Conservation (phyloP, 2,797 vertebrate genomes). For the Sparus aurata region DNA sequence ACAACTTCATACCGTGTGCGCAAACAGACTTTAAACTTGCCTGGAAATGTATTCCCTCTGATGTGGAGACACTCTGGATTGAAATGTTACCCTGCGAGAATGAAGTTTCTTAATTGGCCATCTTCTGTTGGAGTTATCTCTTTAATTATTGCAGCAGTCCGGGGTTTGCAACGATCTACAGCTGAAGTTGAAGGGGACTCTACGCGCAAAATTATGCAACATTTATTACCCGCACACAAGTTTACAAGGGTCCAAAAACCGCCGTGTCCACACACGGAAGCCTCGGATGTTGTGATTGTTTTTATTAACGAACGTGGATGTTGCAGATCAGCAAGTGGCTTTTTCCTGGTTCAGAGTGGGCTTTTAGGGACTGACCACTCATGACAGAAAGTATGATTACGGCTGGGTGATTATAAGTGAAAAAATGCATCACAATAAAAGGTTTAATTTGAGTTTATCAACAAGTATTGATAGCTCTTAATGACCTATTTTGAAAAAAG, state of each 20-base stretch:
- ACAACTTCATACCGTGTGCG: constrained; percentile 27
- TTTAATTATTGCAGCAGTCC: constrained; percentile 57
- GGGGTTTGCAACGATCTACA: constrained; percentile 20
- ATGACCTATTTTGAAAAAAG: no score
- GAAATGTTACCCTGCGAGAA: constrained; percentile 47
- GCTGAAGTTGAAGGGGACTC: constrained; percentile 5
- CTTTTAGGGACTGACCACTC: no score
- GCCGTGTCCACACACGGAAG: neutral
- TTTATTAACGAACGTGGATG: neutral
- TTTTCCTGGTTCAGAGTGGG: no score
- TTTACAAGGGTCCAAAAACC: neutral
- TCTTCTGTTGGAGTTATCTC: constrained; percentile 40
- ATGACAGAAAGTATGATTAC: no score
- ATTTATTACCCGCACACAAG: neutral
- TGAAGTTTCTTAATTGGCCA: constrained; percentile 56
- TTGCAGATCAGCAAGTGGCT: neutral
- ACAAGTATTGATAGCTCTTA: no score
- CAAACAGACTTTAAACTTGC: constrained; percentile 38
- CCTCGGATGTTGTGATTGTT: neutral
- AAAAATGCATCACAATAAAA: no score
- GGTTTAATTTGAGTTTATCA: no score
- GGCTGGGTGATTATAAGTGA: no score
- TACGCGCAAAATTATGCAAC: constrained; percentile 2
- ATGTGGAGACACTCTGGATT: constrained; percentile 29
- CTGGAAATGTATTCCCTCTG: constrained; percentile 26